phyloP scores from a whole-genome alignment of 2,888 invertebrate genomes.

The Melieria omissa region DNA sequence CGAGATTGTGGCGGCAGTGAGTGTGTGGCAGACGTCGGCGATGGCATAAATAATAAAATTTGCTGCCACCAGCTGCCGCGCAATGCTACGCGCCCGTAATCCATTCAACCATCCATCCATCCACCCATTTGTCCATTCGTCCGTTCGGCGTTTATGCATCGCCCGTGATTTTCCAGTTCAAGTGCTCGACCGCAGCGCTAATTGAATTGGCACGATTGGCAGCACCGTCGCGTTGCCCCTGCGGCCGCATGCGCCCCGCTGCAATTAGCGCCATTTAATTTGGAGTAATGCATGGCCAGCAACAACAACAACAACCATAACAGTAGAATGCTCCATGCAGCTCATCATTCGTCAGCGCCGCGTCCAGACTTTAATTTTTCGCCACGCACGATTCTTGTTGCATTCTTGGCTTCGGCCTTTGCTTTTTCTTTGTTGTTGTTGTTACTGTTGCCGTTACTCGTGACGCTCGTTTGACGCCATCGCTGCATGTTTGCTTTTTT shows the following conservation, averaged over 20 bases:
- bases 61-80: too few species aligned
- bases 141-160: too few species aligned
- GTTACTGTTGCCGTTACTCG: neutral
- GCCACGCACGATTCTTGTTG: neutral
- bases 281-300: neutral
- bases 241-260: neutral
- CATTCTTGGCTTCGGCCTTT: constrained; percentile 11
- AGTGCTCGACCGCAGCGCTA: neutral
- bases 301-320: neutral
- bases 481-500: neutral
- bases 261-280: constrained; percentile 7
- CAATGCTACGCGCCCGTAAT: too few species aligned
- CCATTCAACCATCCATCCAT: too few species aligned
- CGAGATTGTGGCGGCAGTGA: neutral
- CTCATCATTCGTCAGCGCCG: neutral
- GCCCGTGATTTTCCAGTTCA: too few species aligned
- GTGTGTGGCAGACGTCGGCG: too few species aligned
- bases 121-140: neutral
- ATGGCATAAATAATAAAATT: too few species aligned
- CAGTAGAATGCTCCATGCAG: neutral
- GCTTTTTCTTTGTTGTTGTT: neutral
- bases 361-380: neutral
- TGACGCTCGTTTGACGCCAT: neutral
- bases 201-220: constrained; percentile 8
- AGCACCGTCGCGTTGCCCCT: too few species aligned